Evolutionary conservation across 2,113 vertebrate species (phyloP), one percentile per base, ranked within the genome.

Genomic region (Tragelaphus buxtoni): DNA sequence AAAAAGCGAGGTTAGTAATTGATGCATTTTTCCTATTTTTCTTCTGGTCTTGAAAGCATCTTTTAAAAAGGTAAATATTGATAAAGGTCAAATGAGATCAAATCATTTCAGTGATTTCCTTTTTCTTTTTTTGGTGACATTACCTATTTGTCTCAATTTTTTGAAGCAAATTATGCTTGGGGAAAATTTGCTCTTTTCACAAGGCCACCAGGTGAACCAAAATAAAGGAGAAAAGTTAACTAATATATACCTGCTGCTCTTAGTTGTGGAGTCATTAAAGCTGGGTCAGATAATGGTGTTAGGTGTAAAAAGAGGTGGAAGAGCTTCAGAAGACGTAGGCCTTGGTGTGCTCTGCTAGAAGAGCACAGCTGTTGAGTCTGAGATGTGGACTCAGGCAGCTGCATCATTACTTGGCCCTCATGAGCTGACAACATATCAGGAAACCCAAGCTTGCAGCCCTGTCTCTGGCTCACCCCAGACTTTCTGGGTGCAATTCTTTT

Each of bases 71-170:
- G 32, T 80, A 51, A 91, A 69, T 35, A 83, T 79, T 30, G 84
- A 79, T 47, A 90, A 88, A 94, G 35, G 35, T 96, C 86, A 91
- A 61, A 80, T 94, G 32, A 94, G 79, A 84, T 82, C 32, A 69
- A 92, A 55, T 91, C n/a, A 94, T 39, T 80, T 65, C 22, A 93
- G 5, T 83, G 47, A 3, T 32, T 90, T 79, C 55, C 32, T 88
- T 55, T 77, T 45, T n/a, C 55, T 51, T 82, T 18, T 11, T 11
- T 22, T n/a, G 30, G 16, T 85, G 82, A 83, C 45, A 76, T 82
- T 96, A 13, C 20, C 35, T 86, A 20, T 88, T 88, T 97, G 61
- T 86, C 32, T 85, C 60, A 53, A 72, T 94, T 93, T 80, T 97
- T 95, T 95, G 85, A 93, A 93, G 72, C 58, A 77, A 79, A 79